Evolutionary conservation across 2,797 vertebrate species (phyloP), one percentile per base, ranked within the genome.

Genomic region (Syngnathus acus): DNA sequence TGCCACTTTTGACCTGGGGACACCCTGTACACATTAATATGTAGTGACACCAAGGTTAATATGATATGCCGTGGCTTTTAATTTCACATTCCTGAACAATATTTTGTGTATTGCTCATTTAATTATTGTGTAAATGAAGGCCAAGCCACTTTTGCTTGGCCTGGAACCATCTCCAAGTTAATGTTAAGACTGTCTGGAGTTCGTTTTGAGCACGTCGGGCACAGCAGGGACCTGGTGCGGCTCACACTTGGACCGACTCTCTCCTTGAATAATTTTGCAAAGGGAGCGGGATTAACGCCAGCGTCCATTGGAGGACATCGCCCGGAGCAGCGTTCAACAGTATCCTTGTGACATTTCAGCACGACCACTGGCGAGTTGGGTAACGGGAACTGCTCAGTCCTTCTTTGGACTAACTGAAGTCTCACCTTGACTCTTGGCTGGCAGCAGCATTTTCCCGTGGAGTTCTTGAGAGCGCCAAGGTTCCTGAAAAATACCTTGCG

Each of bases 131-230:
- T 57, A 32, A 17, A 62, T 86, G 62, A 89, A 5, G 87, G 82
- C 88, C 87, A 90, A 38, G 88, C 88, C 48, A 85, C 72, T 71
- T 84, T 89, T 3, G 79, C 78, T 23, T 79, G 76, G 9, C 83
- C 85, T 19, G 84, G 88, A 42, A 82, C 75, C 82, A 86, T 82
- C 78, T 89, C 81, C 51, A 88, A 70, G 72, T 77, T 78, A 19
- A 85, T 83, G 42, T 84, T 67, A 65, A 85, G 64, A 53, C 84
- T 81, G 54, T 90, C 87, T 65, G 79, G 71, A 64, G 79, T 84
- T 62, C 71, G 76, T 82, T 83, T 78, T 43, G 71, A 43, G n/a
- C 71, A 72, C 53, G 72, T 67, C 39, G 65, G 66, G 61, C 72
- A 59, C 53, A 79, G 70, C 43, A 76, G 50, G 51, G 73, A 73